Conservation (phyloP, 2,888 invertebrate genomes). For the Napeogenes sylphis region DNA sequence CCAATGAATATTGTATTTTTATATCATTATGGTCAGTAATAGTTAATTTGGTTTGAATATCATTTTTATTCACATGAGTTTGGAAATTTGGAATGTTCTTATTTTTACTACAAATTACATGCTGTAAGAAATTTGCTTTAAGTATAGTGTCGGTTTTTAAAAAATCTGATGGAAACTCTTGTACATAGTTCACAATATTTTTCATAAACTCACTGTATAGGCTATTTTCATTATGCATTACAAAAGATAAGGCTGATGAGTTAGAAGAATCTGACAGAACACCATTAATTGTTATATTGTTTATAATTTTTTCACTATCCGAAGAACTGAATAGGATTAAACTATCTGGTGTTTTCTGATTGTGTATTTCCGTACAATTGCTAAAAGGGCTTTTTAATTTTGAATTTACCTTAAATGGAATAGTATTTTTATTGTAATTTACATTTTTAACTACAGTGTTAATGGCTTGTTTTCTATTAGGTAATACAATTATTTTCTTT, state of each 20-base stretch:
- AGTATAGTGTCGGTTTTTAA: conserved; percentile 43
- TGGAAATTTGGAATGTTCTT: neutral
- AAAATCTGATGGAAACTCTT: conserved; percentile 39
- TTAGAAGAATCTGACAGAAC: conserved; percentile 27
- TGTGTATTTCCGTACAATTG: conserved; percentile 9
- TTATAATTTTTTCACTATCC: conserved; percentile 14
- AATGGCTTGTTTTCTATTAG: conserved; percentile 2
- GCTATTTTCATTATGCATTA: conserved; percentile 28
- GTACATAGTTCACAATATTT: conserved; percentile 45
- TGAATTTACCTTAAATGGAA: neutral
- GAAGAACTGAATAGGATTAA: conserved; percentile 37
- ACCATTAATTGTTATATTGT: conserved; percentile 1
- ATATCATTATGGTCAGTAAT: conserved; percentile 14
- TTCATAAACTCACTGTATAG: conserved; percentile 52
- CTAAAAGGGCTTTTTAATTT: neutral
- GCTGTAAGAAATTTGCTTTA: conserved; percentile 40
- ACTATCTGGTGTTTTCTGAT: conserved; percentile 28
- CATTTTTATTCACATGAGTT: neutral
- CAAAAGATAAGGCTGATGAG: conserved; percentile 28
- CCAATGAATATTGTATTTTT: conserved; percentile 36
- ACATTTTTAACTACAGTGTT: conserved; percentile 4
- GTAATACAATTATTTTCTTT: conserved; percentile 6
- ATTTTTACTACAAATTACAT: conserved; percentile 5
- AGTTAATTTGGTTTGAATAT: neutral
- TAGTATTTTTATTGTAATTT: conserved; percentile 4